Base-by-base conservation (phyloP, 2,797 vertebrate genomes). In the Notolabrus celidotus region DNA sequence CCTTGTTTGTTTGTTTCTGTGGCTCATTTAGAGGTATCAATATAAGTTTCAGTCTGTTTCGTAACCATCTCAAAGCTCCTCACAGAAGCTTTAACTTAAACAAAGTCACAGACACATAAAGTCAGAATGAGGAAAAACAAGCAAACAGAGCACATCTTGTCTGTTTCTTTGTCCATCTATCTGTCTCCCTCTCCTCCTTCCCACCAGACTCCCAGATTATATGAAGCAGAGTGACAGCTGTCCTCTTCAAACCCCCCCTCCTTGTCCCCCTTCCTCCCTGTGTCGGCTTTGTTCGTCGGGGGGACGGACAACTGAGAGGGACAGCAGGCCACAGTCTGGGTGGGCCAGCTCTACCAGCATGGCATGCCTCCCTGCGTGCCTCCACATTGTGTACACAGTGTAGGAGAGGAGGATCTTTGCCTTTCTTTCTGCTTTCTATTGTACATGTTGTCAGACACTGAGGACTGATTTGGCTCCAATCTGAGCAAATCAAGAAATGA, bases 261-360 rank as follows among this genome's bases (percentile, higher is more conserved):
- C 62, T 14, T 10, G 55, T 63, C 36, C 63, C 64, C 67, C 78
- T 64, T 66, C 75, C 66, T 81, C 83, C 77, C 71, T 82, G 74
- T 81, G 72, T 86, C 55, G 68, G 84, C 92, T 90, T 94, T 94
- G 92, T 93, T 91, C 76, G 12, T 77, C 29, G 69, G 68, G 70
- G 75, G 85, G 77, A 71, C 45, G 74, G 86, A 85, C 87, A 83
- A 88, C 85, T 79, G 85, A 91, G 79, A 41, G 71, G 71, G 86
- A 92, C 92, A 91, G 89, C 88, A 92, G 91, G 86, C 86, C 83
- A 47, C 90, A 86, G 82, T 85, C 87, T 95, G 94, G 94, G 94
- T 95, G 94, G 94, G 90, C 91, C 78, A 82, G 70, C 83, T 85
- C 79, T 61, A 74, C 82, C 70, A 61, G 82, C 80, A 70, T 55